phyloP scores from a whole-genome alignment of 2,888 invertebrate species.

The Drosophila picticornis region DNA sequence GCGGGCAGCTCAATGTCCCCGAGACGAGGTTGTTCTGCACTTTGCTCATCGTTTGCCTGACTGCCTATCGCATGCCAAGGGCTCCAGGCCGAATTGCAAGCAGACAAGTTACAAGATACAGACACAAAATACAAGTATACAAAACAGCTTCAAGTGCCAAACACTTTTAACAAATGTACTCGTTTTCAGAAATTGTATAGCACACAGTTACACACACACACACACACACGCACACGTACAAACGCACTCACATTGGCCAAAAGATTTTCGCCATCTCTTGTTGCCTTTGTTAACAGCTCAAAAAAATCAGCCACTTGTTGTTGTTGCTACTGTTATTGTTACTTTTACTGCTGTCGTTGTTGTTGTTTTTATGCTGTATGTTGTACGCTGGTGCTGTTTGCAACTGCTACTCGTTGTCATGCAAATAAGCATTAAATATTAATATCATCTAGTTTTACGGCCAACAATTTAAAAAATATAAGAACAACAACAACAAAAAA shows the following conservation, averaged over 20 bases:
- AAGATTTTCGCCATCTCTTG: conserved; percentile 23
- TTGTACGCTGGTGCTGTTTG: conserved; percentile 33
- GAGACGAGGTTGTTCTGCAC: conserved; percentile 46
- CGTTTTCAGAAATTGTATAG: conserved; percentile 49
- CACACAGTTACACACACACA: conserved; percentile 10
- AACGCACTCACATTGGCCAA: conserved; percentile 16
- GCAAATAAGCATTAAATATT: conserved; percentile 68
- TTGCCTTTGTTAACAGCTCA: conserved; percentile 43
- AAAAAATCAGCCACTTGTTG: conserved; percentile 34
- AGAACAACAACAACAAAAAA: conserved; percentile 16
- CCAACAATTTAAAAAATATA: conserved; percentile 9
- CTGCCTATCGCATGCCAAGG: conserved; percentile 23
- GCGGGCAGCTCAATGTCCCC: conserved; percentile 16
- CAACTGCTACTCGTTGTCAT: conserved; percentile 43
- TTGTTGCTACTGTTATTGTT: conserved; percentile 18
- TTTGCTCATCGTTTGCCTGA: conserved; percentile 20
- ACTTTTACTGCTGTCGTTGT: conserved; percentile 13
- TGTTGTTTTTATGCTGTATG: conserved; percentile 15
- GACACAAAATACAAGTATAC: conserved; percentile 17
- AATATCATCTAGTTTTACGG: conserved; percentile 46
- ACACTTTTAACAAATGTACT: conserved; percentile 46
- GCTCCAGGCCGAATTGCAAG: conserved; percentile 33
- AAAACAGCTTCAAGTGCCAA: conserved; percentile 60
- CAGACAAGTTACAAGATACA: conserved; percentile 26
- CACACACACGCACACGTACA: not conserved